Percentiles rank a stretch among this genome's conserved stretches.
These are phyloP conservation scores for Ceuthmochares aereus DNA, from an alignment of 2,113 vertebrate genomes.

Conservation along the genomic window DNA sequence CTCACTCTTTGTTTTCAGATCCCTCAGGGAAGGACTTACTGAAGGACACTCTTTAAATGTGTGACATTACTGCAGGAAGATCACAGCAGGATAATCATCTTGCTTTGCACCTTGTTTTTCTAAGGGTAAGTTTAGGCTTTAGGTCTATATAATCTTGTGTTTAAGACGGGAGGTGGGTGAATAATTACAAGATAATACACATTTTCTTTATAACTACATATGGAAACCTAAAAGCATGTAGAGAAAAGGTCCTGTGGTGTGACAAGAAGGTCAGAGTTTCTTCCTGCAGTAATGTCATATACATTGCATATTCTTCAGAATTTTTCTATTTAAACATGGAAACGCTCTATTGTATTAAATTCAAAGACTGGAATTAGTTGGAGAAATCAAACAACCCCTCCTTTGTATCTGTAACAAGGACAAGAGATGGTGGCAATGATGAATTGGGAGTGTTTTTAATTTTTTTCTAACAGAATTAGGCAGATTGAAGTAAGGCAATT, in stretches of 20 bases:
- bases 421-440: accelerated
- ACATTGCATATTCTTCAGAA: not conserved
- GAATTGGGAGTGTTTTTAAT: not conserved
- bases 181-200: not conserved
- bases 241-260: not conserved
- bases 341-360: not conserved
- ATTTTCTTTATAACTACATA: not conserved
- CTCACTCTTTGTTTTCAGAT: slow-evolving; percentile 52
- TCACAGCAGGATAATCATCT: slow-evolving; percentile 24
- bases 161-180: not conserved
- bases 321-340: not conserved
- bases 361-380: not conserved
- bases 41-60: slow-evolving; percentile 66
- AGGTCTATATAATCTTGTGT: not conserved
- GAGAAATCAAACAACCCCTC: not conserved
- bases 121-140: slow-evolving; percentile 36
- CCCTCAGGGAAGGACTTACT: slow-evolving; percentile 57
- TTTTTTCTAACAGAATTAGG: not conserved
- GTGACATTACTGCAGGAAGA: slow-evolving; percentile 53
- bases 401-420: not conserved
- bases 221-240: not conserved
- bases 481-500: not conserved
- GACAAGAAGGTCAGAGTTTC: not conserved
- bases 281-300: not conserved
- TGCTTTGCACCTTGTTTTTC: slow-evolving; percentile 50